Evolutionary conservation across 2,888 invertebrate genomes (phyloP), one percentile per base, ranked within the genome.

Genomic region (Dilophus febrilis): DNA sequence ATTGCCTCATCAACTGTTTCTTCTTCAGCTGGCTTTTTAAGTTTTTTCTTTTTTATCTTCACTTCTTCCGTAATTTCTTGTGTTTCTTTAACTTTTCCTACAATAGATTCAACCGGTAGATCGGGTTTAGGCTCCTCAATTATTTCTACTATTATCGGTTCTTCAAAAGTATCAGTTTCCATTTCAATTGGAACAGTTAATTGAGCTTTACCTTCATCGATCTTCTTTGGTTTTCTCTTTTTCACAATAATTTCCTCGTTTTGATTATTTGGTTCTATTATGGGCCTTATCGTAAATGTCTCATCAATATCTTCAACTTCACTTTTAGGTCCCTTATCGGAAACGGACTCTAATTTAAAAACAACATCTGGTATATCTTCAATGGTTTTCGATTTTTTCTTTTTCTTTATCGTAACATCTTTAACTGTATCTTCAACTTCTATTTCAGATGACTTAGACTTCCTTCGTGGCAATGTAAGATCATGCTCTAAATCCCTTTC

Each of bases 171-270:
- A 22, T 22, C 8, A 6, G 22, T 22, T 22, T 4, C 4, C 22
- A 6, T 8, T 4, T 22, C 22, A 6, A 22, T 22, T 6, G 8
- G 22, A 4, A 22, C 22, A 4, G 37, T 6, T 8, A 17, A 19
- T 12, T 37, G 19, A n/a, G 44, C 40, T 33, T 57, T 46, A 8
- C 57, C 47, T 40, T 56, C 48, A 30, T 53, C 50, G 5, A 62
- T 57, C 42, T 59, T 57, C 46, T 64, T 57, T 28, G 42, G 48
- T 48, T 49, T 62, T 48, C 51, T 61, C 19, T 45, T 57, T 49
- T 44, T 61, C 50, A 49, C 61, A 54, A 38, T 64, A 47, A 42
- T 55, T 53, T 6, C 49, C 54, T 29, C 27, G 13, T 14, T n/a
- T 6, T 4, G 4, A 6, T 6, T 22, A 28, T 27, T 30, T 11